phyloP scores from a whole-genome alignment of 2,113 vertebrate species.

The Spea multiplicata region DNA sequence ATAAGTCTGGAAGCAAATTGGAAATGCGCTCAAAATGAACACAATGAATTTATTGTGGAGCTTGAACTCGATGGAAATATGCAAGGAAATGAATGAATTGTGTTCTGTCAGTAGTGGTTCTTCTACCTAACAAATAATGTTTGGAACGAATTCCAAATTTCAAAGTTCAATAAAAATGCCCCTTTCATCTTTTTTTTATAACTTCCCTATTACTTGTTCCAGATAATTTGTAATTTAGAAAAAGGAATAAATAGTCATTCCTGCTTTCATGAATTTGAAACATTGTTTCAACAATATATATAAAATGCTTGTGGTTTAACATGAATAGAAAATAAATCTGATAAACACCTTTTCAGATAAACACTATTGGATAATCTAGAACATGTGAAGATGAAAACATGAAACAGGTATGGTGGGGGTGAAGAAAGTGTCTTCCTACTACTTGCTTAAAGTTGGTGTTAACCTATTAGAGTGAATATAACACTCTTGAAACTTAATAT shows the following conservation, averaged over 20 bases:
- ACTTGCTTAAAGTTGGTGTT: too few relatives aligned
- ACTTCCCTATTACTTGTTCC: slow-evolving; percentile 15
- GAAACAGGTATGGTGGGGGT: too few relatives aligned
- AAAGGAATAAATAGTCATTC: background rate
- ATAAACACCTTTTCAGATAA: too few relatives aligned
- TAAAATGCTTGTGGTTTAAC: background rate
- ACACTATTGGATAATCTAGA: too few relatives aligned
- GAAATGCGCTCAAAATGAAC: slow-evolving; percentile 58
- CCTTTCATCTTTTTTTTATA: slow-evolving; percentile 21
- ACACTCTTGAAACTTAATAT: too few relatives aligned
- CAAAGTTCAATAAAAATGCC: slow-evolving; percentile 55
- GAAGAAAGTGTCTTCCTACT: too few relatives aligned
- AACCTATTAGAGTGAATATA: too few relatives aligned
- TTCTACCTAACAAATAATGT: slow-evolving; percentile 60
- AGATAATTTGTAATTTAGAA: background rate
- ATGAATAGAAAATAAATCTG: too few relatives aligned
- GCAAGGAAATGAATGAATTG: slow-evolving; percentile 72
- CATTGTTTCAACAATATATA: background rate
- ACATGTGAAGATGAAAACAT: too few relatives aligned
- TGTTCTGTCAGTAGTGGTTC: slow-evolving; percentile 67
- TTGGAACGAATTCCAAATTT: slow-evolving; percentile 63
- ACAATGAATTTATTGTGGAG: slow-evolving; percentile 72
- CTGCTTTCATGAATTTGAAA: background rate
- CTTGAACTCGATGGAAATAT: slow-evolving; percentile 59
- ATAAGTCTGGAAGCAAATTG: slow-evolving; percentile 59